Conservation (phyloP, 2,797 vertebrate genomes). For the Gobio occitaniae region DNA sequence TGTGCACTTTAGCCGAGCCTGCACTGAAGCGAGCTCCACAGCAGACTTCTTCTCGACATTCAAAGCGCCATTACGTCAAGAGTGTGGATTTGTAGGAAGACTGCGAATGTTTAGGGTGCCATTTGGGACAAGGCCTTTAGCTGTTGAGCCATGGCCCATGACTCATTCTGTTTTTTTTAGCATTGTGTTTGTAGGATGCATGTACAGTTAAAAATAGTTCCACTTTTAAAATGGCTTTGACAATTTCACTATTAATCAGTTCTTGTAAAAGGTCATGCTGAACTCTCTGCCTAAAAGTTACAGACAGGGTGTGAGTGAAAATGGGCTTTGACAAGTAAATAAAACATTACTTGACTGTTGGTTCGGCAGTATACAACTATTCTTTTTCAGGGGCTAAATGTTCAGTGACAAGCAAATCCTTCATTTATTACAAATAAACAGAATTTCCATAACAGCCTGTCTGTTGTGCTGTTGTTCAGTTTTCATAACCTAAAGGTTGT, state of each 20-base stretch:
- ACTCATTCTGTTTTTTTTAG: neutral
- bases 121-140: neutral
- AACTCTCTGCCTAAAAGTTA: neutral
- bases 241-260: constrained; percentile 20
- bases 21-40: no score
- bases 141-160: neutral
- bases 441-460: neutral
- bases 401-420: neutral
- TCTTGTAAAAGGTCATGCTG: constrained; percentile 51
- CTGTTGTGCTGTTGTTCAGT: neutral
- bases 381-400: neutral
- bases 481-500: constrained; percentile 31
- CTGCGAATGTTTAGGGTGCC: no score
- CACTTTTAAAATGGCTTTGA: constrained; percentile 12
- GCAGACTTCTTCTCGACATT: no score
- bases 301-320: neutral
- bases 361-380: neutral
- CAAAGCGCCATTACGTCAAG: no score
- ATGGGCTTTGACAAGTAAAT: constrained; percentile 15
- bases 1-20: no score
- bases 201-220: neutral
- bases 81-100: no score
- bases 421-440: neutral
- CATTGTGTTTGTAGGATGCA: neutral
- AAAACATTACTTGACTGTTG: neutral